phyloP scores from a whole-genome alignment of 2,113 vertebrate species.

The Tylochromis polylepis region DNA sequence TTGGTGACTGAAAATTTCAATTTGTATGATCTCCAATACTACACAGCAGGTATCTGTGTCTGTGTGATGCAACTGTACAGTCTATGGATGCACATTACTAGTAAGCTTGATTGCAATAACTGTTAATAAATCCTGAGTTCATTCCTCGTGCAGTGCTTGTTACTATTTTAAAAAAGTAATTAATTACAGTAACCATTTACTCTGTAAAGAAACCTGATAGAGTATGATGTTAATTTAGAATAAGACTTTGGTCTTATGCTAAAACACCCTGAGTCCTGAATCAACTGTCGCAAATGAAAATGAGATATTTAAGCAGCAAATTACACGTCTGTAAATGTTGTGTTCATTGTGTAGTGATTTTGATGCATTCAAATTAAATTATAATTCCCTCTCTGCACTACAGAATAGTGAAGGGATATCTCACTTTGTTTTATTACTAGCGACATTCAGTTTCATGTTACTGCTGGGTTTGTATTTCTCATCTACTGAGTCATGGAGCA shows the following conservation, averaged over 20 bases:
- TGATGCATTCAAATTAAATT: background rate
- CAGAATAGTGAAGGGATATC: background rate
- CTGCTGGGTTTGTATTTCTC: background rate
- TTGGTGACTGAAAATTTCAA: background rate
- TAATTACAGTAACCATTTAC: background rate
- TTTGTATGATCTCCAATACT: background rate
- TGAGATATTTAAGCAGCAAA: background rate
- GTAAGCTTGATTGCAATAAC: background rate
- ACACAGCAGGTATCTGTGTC: background rate
- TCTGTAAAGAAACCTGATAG: background rate
- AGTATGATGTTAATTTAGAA: background rate
- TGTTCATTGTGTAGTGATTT: background rate
- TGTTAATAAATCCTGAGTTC: background rate
- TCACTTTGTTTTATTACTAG: background rate
- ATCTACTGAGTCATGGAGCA: background rate
- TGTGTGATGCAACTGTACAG: background rate
- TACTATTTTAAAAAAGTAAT: background rate
- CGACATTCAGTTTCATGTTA: background rate
- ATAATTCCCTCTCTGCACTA: background rate
- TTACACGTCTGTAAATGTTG: background rate
- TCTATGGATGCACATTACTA: background rate
- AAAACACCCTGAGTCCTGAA: background rate
- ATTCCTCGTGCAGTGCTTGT: background rate
- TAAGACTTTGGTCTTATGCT: background rate
- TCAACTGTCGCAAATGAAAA: background rate